Conservation (phyloP, 2,888 invertebrate species). For the Linyphia triangularis region DNA sequence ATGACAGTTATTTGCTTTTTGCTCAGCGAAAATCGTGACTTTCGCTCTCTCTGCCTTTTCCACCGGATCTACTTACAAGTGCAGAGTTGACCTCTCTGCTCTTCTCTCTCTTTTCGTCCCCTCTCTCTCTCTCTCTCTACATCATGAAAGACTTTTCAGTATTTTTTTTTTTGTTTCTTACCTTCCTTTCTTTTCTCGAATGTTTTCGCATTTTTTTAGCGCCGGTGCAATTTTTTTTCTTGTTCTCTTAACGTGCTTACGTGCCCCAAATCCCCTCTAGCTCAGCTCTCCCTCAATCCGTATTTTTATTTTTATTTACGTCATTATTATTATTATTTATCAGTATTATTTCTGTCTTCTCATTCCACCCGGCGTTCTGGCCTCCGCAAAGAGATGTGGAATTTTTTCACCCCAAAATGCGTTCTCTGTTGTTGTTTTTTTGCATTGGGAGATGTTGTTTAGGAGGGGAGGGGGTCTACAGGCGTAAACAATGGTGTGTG, state of each 20-base stretch:
- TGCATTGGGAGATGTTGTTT: background rate
- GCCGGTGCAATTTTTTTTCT: constrained; percentile 13
- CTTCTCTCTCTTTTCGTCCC: constrained; percentile 19
- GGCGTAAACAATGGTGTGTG: constrained; percentile 28
- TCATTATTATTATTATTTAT: constrained; percentile 14
- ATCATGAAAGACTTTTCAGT: background rate
- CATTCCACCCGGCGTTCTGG: background rate
- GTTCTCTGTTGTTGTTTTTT: background rate
- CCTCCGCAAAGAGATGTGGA: background rate
- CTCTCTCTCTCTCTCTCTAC: constrained; percentile 15
- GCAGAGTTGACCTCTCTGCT: constrained; percentile 64
- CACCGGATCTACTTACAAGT: constrained; percentile 60
- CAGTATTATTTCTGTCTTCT: constrained; percentile 10
- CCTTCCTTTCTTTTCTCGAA: constrained; percentile 25
- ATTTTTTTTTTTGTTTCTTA: constrained; percentile 43
- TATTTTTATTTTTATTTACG: constrained; percentile 32
- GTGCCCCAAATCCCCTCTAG: background rate
- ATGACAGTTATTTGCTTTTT: constrained; percentile 72
- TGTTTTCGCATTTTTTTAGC: constrained; percentile 69
- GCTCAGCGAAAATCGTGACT: constrained; percentile 68
- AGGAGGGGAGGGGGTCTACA: background rate
- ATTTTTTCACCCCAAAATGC: constrained; percentile 38
- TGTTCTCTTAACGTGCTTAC: background rate
- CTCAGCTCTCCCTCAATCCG: constrained; percentile 1
- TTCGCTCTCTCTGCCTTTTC: constrained; percentile 28